These are phyloP conservation scores for Xiphias gladius DNA, from an alignment of 2,113 vertebrate genomes.

Conservation along the genomic window DNA sequence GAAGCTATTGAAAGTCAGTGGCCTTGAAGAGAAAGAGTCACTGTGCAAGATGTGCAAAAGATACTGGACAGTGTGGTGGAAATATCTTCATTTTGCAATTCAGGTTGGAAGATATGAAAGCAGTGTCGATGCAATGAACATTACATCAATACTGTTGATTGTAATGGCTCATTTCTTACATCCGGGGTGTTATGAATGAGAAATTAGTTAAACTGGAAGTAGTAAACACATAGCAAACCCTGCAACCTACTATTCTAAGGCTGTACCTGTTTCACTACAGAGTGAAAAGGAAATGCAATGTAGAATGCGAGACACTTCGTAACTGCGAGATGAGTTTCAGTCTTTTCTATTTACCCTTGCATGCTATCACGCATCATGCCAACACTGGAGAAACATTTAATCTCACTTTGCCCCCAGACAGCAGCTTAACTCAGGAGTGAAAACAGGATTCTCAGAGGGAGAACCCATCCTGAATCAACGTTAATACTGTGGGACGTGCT, in stretches of 20 bases:
- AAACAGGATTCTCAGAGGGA: conserved; percentile 13
- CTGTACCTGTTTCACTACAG: neutral
- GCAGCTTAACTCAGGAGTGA: conserved; percentile 31
- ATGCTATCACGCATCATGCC: neutral
- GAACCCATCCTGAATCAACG: conserved; percentile 39
- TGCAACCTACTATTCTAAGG: neutral
- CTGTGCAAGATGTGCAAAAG: neutral
- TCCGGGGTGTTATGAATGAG: neutral
- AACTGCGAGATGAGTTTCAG: neutral
- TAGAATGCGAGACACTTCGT: neutral
- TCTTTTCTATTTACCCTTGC: neutral
- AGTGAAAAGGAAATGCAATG: conserved; percentile 4
- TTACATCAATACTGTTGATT: neutral
- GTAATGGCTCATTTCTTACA: neutral
- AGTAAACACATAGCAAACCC: neutral
- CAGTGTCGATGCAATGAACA: neutral
- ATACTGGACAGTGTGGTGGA: neutral
- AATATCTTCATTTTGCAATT: neutral
- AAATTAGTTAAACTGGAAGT: neutral
- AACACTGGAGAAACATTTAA: conserved; percentile 43
- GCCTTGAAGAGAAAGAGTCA: neutral
- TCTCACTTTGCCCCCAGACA: conserved; percentile 42
- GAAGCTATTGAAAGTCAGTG: conserved; percentile 15
- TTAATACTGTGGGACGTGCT: conserved; percentile 40
- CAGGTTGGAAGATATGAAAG: neutral